These are phyloP conservation scores for Hippocampus kuda DNA, from an alignment of 2,797 vertebrate species.

Conservation along the genomic window DNA sequence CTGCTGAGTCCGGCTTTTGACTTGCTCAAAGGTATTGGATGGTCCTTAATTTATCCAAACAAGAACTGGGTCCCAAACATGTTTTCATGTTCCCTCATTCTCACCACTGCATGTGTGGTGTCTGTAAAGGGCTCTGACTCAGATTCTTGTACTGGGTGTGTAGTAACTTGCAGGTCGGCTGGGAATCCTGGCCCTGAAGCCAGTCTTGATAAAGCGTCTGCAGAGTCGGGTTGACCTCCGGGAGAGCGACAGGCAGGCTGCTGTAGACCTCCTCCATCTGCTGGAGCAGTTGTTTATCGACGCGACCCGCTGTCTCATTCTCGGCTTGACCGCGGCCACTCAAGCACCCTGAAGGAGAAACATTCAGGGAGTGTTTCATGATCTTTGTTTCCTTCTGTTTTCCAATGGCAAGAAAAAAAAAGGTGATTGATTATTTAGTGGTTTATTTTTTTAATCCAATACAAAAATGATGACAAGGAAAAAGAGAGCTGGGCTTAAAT, in stretches of 20 bases:
- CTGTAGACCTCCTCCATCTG: slow-evolving; percentile 86
- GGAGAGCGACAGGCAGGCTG: slow-evolving; percentile 72
- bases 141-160: slow-evolving; percentile 70
- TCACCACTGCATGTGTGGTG: slow-evolving; percentile 73
- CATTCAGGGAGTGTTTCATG: neutral
- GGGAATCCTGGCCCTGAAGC: slow-evolving; percentile 80
- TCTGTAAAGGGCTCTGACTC: slow-evolving; percentile 38
- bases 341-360: slow-evolving; percentile 72
- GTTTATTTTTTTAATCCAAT: neutral
- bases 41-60: slow-evolving; percentile 3
- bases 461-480: neutral
- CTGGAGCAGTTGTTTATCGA: slow-evolving; percentile 73
- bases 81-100: neutral
- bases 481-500: too few species aligned
- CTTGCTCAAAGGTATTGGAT: accelerated
- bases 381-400: neutral
- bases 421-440: neutral
- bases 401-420: neutral
- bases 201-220: slow-evolving; percentile 83
- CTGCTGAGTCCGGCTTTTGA: neutral
- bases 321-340: slow-evolving; percentile 87
- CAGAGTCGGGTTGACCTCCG: slow-evolving; percentile 68
- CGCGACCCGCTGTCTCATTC: slow-evolving; percentile 59
- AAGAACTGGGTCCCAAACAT: neutral
- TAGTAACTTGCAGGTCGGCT: slow-evolving; percentile 62